Conservation (phyloP, 1,140 invertebrate genomes). For the Thalassaphorura encarpata region DNA sequence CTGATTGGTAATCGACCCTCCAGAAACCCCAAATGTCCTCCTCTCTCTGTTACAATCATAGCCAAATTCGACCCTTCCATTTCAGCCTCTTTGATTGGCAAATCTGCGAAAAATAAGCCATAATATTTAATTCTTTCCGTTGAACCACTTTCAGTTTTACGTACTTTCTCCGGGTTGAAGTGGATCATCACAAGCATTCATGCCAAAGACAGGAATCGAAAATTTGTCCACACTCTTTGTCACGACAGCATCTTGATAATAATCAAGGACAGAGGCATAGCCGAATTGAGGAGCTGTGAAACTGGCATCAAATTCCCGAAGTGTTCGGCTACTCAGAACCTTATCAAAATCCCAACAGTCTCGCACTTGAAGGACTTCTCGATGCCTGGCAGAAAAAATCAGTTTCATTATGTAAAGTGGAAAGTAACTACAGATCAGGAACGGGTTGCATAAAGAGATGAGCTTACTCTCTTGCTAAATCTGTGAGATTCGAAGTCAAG, state of each 20-base stretch:
- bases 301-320: constrained; percentile 25
- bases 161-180: constrained; percentile 23
- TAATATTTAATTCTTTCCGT: neutral
- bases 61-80: constrained; percentile 8
- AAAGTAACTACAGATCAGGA: neutral
- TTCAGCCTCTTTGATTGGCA: constrained; percentile 18
- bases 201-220: constrained; percentile 22
- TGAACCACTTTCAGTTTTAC: neutral
- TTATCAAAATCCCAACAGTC: constrained; percentile 25
- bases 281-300: constrained; percentile 28
- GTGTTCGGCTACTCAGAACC: constrained; percentile 15
- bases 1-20: constrained; percentile 35
- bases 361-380: constrained; percentile 15
- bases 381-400: constrained; percentile 11
- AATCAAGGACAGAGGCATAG: constrained; percentile 13
- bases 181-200: constrained; percentile 28
- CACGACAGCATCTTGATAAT: constrained; percentile 20
- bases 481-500: constrained; percentile 22
- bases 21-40: constrained; percentile 25
- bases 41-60: constrained; percentile 21
- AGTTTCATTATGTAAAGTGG: neutral
- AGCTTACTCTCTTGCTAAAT: constrained; percentile 18
- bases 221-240: constrained; percentile 17
- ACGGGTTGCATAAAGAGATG: neutral
- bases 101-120: neutral